These are phyloP conservation scores for Arnoldichthys spilopterus DNA, from an alignment of 2,797 vertebrate genomes.

Conservation along the genomic window DNA sequence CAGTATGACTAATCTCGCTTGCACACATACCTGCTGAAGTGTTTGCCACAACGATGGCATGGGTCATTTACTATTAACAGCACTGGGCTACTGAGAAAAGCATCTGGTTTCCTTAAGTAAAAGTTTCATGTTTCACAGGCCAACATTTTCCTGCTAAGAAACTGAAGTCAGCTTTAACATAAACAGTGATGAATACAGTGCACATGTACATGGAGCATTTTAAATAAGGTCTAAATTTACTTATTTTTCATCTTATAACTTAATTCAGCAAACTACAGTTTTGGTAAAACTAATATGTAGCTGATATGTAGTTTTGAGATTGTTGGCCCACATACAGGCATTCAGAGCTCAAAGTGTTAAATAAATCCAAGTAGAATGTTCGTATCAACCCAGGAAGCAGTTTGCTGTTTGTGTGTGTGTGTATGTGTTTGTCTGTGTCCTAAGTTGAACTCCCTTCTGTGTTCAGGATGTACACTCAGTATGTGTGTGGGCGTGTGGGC, in stretches of 20 bases:
- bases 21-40: conserved; percentile 10
- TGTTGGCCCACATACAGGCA: not conserved
- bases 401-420: not conserved
- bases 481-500: conserved; percentile 25
- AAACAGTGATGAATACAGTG: not conserved
- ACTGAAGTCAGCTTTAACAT: conserved; percentile 1
- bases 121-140: conserved; percentile 9
- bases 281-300: no score
- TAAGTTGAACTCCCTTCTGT: conserved; percentile 33
- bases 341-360: not conserved
- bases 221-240: not conserved
- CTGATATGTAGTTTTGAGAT: not conserved
- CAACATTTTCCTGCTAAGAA: conserved; percentile 4
- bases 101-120: not conserved
- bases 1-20: conserved; percentile 29
- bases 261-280: not conserved
- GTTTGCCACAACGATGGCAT: not conserved
- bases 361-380: not conserved
- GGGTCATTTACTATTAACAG: conserved; percentile 40
- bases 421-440: conserved; percentile 11
- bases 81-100: conserved; percentile 25
- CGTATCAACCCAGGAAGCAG: not conserved
- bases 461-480: conserved; percentile 44
- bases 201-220: not conserved
- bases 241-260: no score